Evolutionary conservation across 2,797 vertebrate species (phyloP).

Genomic region (Taenioides sp.): DNA sequence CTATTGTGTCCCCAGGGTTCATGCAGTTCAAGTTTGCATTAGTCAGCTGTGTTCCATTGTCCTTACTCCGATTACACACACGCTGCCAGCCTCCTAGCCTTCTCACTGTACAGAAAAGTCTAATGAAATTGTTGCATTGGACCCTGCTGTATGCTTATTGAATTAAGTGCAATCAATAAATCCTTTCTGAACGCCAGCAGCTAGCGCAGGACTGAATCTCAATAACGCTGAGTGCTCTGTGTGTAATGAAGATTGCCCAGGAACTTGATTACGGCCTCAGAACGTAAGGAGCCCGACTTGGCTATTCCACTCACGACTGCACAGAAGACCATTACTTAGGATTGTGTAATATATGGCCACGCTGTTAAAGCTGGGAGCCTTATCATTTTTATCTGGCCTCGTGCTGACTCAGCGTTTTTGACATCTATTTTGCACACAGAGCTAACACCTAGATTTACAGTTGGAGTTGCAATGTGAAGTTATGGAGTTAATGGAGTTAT

Average conservation of each 20-base stretch:
- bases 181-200: conserved; percentile 70
- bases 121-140: conserved; percentile 75
- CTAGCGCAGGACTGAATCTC: conserved; percentile 67
- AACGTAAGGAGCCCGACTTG: conserved; percentile 52
- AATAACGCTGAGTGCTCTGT: conserved; percentile 82
- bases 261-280: conserved; percentile 74
- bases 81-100: conserved; percentile 24
- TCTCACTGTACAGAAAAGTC: conserved; percentile 54
- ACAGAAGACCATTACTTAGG: conserved; percentile 39
- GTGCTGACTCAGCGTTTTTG: conserved; percentile 33
- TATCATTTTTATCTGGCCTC: conserved; percentile 34
- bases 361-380: conserved; percentile 29
- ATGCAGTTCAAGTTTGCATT: conserved; percentile 15
- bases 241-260: conserved; percentile 80
- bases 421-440: conserved; percentile 26
- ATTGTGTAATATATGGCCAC: conserved; percentile 38
- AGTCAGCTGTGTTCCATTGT: conserved; percentile 28
- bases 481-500: background rate
- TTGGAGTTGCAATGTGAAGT: conserved; percentile 5
- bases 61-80: conserved; percentile 36
- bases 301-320: conserved; percentile 45
- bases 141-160: conserved; percentile 77
- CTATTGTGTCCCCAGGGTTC: background rate
- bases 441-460: background rate
- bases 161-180: conserved; percentile 85